A percentile compares a stretch with the other conserved stretches of the same genome.
These are phyloP conservation scores for Rhea pennata DNA, from an alignment of 2,113 vertebrate species.

Conservation along the genomic window DNA sequence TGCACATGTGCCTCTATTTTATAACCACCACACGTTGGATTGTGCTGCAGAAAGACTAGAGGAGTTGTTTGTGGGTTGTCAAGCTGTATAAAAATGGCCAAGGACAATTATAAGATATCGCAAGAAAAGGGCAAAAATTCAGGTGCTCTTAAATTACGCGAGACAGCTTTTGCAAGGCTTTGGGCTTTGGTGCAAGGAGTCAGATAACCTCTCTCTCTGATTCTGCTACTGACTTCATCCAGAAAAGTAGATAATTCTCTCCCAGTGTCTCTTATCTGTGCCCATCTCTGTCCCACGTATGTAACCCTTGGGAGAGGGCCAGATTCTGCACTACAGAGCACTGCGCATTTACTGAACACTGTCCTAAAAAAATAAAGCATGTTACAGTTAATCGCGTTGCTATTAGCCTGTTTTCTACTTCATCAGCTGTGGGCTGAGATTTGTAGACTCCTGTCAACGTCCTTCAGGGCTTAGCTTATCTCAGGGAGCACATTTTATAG, in stretches of 20 bases:
- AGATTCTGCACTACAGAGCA: not conserved
- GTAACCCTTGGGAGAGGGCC: not conserved
- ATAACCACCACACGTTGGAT: not conserved
- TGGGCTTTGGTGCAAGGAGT: not conserved
- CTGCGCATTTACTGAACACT: not conserved
- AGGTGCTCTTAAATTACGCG: not conserved
- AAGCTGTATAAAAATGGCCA: not conserved
- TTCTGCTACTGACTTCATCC: not conserved
- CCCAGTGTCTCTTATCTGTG: not conserved
- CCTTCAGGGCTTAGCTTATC: not conserved
- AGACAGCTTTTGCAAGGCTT: not conserved
- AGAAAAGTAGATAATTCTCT: not conserved
- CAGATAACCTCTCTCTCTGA: not conserved
- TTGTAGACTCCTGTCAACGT: not conserved
- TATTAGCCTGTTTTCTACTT: not conserved
- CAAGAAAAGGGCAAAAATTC: not conserved
- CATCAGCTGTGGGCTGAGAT: not conserved
- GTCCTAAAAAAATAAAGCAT: not conserved
- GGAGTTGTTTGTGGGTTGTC: not conserved
- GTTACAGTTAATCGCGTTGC: not conserved
- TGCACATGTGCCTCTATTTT: slow-evolving; percentile 38
- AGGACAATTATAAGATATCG: not conserved
- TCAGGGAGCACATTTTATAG: not conserved
- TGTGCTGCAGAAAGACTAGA: slow-evolving; percentile 13
- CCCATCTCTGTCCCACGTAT: not conserved